Evolutionary conservation across 2,797 vertebrate species (phyloP).

Genomic region (Falco rusticolus): DNA sequence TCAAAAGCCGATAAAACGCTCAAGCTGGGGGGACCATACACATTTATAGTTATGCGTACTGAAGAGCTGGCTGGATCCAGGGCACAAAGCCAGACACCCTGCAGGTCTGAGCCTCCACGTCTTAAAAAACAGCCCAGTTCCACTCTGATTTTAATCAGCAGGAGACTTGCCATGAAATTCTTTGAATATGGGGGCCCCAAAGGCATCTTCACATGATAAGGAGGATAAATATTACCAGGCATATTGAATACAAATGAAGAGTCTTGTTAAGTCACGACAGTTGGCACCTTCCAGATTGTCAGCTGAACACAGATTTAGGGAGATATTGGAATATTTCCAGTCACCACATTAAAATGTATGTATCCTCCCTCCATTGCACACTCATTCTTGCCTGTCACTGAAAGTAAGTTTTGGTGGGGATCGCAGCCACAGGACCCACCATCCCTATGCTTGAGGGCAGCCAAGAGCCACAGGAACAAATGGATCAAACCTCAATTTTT

Average conservation of each 20-base stretch:
- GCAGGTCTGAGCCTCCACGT: background rate
- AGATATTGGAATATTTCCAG: background rate
- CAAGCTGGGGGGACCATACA: background rate
- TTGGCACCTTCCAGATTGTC: background rate
- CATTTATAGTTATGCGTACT: fast-evolving
- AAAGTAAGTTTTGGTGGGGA: background rate
- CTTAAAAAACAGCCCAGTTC: background rate
- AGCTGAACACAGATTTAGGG: background rate
- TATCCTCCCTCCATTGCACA: background rate
- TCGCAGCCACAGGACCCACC: background rate
- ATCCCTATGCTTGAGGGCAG: background rate
- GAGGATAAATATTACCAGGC: background rate
- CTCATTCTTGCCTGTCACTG: background rate
- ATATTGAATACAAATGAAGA: conserved; percentile 13
- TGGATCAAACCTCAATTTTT: background rate
- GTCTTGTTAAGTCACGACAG: background rate
- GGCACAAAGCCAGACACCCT: background rate
- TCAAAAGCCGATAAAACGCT: background rate
- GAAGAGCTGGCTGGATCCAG: background rate
- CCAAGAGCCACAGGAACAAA: background rate
- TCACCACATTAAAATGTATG: background rate
- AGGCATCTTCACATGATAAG: background rate
- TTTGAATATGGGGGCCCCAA: background rate
- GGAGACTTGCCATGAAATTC: background rate
- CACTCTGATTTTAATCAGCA: background rate